Conservation (phyloP, 2,888 invertebrate species). For the Liodrosophila aerea region DNA sequence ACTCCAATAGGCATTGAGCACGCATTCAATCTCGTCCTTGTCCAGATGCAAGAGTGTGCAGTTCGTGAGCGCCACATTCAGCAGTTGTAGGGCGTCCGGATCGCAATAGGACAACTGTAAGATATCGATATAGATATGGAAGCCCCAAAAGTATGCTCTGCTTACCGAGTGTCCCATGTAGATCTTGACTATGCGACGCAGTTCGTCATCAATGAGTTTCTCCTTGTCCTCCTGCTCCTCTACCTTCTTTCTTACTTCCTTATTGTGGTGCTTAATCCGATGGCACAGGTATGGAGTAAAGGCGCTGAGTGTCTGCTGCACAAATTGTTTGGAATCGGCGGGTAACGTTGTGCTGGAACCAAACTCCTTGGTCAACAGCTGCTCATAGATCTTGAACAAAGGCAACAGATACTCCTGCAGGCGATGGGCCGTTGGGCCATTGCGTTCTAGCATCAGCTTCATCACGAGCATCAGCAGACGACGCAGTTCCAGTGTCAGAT, state of each 20-base stretch:
- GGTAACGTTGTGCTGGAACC: conserved; percentile 44
- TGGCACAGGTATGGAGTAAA: conserved; percentile 52
- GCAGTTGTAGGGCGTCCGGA: conserved; percentile 73
- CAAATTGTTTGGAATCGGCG: conserved; percentile 70
- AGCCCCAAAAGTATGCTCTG: neutral
- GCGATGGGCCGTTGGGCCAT: conserved; percentile 55
- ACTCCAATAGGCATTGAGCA: conserved; percentile 79
- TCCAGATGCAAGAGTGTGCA: conserved; percentile 76
- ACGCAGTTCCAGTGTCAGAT: conserved; percentile 38
- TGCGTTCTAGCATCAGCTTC: conserved; percentile 60
- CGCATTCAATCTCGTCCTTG: conserved; percentile 80
- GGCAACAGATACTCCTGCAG: conserved; percentile 62
- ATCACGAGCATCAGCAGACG: conserved; percentile 72
- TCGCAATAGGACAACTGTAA: conserved; percentile 78
- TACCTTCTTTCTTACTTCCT: neutral
- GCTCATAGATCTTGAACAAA: conserved; percentile 51
- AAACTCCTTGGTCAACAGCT: conserved; percentile 47
- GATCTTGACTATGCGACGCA: conserved; percentile 79
- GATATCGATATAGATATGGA: neutral
- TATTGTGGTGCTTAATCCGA: conserved; percentile 47
- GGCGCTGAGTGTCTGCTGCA: conserved; percentile 67
- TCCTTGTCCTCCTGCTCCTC: neutral
- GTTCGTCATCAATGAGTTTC: conserved; percentile 68
- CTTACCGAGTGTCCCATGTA: conserved; percentile 81
- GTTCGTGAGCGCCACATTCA: conserved; percentile 73